phyloP scores from a whole-genome alignment of 2,797 vertebrate species.

The Gastrophryne carolinensis region DNA sequence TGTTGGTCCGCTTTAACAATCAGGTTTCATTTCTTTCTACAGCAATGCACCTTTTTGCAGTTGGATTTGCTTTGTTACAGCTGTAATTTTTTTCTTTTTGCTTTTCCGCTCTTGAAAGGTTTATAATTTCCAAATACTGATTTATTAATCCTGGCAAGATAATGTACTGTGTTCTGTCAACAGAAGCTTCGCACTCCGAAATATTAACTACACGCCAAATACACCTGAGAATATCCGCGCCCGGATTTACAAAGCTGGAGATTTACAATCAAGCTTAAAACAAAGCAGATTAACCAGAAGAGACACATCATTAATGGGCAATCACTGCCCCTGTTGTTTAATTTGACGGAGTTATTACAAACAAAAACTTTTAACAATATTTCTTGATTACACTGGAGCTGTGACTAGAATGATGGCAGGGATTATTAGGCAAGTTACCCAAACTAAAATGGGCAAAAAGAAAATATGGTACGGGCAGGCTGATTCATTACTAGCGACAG shows the following conservation, averaged over 20 bases:
- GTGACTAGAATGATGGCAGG: background rate
- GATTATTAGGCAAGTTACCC: background rate
- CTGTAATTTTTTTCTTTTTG: slow-evolving; percentile 24
- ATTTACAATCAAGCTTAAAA: slow-evolving; percentile 16
- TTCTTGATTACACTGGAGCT: background rate
- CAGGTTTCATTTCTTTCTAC: too few relatives aligned
- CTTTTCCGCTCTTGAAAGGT: slow-evolving; percentile 18
- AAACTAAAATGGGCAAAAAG: background rate
- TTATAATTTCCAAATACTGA: slow-evolving; percentile 36
- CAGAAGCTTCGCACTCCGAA: background rate
- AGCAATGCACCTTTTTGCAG: too few relatives aligned
- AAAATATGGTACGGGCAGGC: too few relatives aligned
- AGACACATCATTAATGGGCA: slow-evolving; percentile 31
- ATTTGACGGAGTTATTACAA: slow-evolving; percentile 20
- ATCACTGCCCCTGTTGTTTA: slow-evolving; percentile 17
- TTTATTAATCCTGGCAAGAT: slow-evolving; percentile 49
- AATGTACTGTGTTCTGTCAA: slow-evolving; percentile 24
- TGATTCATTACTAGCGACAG: too few relatives aligned
- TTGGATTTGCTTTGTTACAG: background rate
- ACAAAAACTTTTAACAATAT: slow-evolving; percentile 15
- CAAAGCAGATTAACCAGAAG: slow-evolving; percentile 40
- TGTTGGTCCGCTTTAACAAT: too few relatives aligned
- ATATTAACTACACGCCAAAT: slow-evolving; percentile 9
- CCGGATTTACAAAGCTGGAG: background rate
- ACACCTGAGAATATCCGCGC: background rate